phyloP scores from a whole-genome alignment of 1,140 invertebrate genomes.

The Sipha flava region DNA sequence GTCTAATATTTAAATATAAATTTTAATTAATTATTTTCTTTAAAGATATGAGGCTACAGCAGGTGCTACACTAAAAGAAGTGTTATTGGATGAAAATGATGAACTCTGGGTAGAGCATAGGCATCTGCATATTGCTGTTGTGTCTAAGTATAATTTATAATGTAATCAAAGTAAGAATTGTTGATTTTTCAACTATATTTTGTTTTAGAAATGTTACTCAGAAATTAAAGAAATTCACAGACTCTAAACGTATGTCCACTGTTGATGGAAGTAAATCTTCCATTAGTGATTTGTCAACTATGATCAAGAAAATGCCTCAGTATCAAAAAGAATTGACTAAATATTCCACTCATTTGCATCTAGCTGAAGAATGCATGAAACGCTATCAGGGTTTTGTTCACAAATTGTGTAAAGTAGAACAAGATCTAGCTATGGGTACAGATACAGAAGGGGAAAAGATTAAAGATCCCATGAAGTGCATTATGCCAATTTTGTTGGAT shows the following conservation, averaged over 20 bases:
- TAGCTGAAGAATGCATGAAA: constrained; percentile 99
- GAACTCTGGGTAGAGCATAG: constrained; percentile 96
- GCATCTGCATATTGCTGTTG: constrained; percentile 98
- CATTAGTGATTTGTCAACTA: constrained; percentile 92
- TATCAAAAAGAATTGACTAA: constrained; percentile 98
- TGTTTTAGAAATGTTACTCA: constrained; percentile 56
- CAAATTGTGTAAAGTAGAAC: constrained; percentile 97
- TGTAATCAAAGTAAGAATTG: background rate
- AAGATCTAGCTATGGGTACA: constrained; percentile 92
- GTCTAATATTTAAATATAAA: constrained; percentile 27
- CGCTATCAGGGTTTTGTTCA: constrained; percentile 91
- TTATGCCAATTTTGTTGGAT: constrained; percentile 95
- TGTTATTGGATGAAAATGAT: constrained; percentile 96
- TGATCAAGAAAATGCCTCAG: constrained; percentile 99
- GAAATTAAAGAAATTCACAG: constrained; percentile 80
- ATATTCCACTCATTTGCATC: constrained; percentile 94
- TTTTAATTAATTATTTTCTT: constrained; percentile 7
- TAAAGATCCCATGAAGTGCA: constrained; percentile 98
- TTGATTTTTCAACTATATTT: background rate
- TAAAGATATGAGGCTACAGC: constrained; percentile 71
- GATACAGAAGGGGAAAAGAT: constrained; percentile 98
- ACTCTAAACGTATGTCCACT: constrained; percentile 81
- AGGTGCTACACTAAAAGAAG: constrained; percentile 71
- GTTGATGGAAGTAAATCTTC: constrained; percentile 73
- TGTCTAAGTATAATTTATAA: constrained; percentile 69